These are phyloP conservation scores for Rhinoraja longicauda DNA, from an alignment of 2,797 vertebrate species.

Conservation along the genomic window DNA sequence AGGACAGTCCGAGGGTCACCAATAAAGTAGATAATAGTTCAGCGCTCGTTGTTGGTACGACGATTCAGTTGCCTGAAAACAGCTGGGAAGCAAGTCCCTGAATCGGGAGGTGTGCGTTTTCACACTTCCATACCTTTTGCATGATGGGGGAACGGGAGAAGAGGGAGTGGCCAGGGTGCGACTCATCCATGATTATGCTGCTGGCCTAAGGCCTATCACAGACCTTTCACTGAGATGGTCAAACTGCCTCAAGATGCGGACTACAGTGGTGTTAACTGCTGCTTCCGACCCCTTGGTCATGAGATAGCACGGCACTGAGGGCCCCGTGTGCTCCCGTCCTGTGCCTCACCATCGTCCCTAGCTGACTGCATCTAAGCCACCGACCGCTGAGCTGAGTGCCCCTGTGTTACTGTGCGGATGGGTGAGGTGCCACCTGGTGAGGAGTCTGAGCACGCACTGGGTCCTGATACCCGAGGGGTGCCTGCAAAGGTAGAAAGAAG, in stretches of 20 bases:
- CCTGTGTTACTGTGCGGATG: background rate
- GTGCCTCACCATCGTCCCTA: background rate
- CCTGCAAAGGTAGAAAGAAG: slow-evolving; percentile 6
- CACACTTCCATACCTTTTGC: no score
- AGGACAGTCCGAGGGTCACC: no score
- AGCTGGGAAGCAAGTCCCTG: no score
- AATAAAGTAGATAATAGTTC: no score
- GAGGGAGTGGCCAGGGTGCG: no score
- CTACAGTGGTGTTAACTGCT: background rate
- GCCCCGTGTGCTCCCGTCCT: background rate
- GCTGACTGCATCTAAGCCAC: background rate
- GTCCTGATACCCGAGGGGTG: background rate
- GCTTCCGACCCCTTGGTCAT: background rate
- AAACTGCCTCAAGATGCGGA: background rate
- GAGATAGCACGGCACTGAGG: background rate
- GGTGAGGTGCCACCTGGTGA: background rate
- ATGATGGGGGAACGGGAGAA: no score
- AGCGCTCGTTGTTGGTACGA: no score
- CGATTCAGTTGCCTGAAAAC: no score
- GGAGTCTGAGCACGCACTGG: background rate
- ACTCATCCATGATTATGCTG: no score
- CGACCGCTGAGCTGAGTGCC: background rate
- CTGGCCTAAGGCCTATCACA: no score
- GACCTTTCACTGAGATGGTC: background rate
- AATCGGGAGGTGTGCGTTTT: no score